Percentiles rank a stretch among this genome's conserved stretches.
Conservation (phyloP, 2,113 vertebrate genomes). For the Phyllopteryx taeniolatus region DNA sequence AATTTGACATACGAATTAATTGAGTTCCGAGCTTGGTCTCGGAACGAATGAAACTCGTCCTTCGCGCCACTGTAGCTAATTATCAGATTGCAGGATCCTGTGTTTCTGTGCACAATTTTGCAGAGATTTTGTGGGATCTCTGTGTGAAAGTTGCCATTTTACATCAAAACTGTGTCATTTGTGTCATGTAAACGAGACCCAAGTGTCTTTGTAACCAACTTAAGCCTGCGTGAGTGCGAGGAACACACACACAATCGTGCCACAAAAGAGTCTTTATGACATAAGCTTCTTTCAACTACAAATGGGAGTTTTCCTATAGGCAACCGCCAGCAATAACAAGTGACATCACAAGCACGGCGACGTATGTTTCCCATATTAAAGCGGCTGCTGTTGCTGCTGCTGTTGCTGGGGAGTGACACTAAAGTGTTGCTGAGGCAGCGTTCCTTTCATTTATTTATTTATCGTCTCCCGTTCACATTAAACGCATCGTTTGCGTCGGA, state of each 20-base stretch:
- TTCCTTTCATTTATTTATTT: conserved; percentile 25
- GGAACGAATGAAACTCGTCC: no score
- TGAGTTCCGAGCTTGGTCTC: no score
- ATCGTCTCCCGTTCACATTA: conserved; percentile 45
- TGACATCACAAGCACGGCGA: conserved; percentile 58
- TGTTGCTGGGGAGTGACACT: conserved; percentile 36
- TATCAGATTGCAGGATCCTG: not conserved
- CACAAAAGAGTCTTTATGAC: conserved; percentile 64
- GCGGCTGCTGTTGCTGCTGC: conserved; percentile 21
- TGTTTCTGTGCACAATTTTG: not conserved
- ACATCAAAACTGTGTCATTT: not conserved
- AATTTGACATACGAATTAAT: not conserved
- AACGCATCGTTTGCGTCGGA: conserved; percentile 27
- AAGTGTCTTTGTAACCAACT: not conserved
- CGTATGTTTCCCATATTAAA: conserved; percentile 60
- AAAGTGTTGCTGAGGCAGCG: conserved; percentile 53
- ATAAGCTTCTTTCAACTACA: conserved; percentile 57
- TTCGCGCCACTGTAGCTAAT: not conserved
- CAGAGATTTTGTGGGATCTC: not conserved
- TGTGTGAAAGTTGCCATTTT: not conserved
- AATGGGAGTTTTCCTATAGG: conserved; percentile 60
- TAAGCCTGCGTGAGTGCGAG: not conserved
- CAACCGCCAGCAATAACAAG: conserved; percentile 65
- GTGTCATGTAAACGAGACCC: not conserved
- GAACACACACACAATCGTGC: conserved; percentile 18